phyloP scores from a whole-genome alignment of 2,113 vertebrate genomes.

The Glaucidium brasilianum region DNA sequence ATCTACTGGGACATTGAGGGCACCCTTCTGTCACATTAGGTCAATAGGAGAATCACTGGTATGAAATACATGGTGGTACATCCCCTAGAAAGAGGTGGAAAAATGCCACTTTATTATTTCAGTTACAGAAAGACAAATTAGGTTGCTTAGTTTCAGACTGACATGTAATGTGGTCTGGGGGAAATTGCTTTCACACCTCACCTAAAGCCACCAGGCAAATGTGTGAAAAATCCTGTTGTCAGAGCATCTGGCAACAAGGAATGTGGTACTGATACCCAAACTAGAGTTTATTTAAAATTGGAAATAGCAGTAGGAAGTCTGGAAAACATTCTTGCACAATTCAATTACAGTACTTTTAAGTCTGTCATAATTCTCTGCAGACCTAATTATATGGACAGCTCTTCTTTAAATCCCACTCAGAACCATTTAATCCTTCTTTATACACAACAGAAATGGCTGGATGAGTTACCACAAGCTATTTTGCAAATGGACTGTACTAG shows the following conservation, averaged over 20 bases:
- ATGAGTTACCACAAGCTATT: background rate
- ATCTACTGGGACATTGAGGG: background rate
- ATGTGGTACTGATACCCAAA: background rate
- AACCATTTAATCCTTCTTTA: background rate
- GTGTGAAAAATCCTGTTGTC: background rate
- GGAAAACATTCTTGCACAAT: background rate
- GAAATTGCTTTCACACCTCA: conserved; percentile 15
- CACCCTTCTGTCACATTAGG: background rate
- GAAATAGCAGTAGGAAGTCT: conserved; percentile 11
- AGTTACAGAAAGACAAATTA: background rate
- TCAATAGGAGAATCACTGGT: background rate
- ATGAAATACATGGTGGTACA: background rate
- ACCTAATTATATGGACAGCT: conserved; percentile 15
- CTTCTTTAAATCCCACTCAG: conserved; percentile 16
- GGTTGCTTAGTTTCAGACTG: background rate
- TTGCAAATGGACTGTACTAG: background rate
- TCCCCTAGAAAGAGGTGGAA: background rate
- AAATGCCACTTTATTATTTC: background rate
- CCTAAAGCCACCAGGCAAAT: background rate
- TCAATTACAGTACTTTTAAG: background rate
- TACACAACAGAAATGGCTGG: background rate
- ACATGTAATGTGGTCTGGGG: background rate
- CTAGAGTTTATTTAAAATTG: background rate
- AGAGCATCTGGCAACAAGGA: background rate
- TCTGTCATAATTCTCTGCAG: conserved; percentile 24